Evolutionary conservation across 2,888 invertebrate species (phyloP), one percentile per base, ranked within the genome.

Genomic region (Galeopsomyia nigrocyanea): DNA sequence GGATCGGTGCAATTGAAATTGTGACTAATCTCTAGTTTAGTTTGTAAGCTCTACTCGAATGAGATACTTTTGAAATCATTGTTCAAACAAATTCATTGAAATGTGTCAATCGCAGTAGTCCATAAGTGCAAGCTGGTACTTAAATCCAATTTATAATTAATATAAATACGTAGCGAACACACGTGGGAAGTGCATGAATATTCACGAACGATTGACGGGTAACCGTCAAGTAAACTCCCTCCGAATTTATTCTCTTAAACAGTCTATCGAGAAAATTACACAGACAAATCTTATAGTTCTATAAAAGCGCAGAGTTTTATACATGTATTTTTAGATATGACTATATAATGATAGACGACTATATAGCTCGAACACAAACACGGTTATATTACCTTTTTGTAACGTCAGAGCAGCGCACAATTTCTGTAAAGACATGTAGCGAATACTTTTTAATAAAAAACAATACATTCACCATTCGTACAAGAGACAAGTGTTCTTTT

Each of bases 381-480:
- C 21, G 16, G 22, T 13, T 14, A 46, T n/a, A 13, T 10, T 0
- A 19, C 26, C 2, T 26, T 26, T 26, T 2, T 26, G 5, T 26
- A 26, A 26, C 5, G 26, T 26, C 26, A 47, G 14, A 65, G n/a
- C 21, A 39, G 39, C 39, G 39, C 39, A 39, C 39, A 9, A 7
- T 39, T 10, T 39, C 39, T 39, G 13, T 39, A 39, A 39, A 39
- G 7, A 39, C 31, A 14, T 6, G 17, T 13, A 49, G 47, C 21
- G 26, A 17, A 66, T 61, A 31, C 57, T 53, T 70, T 65, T 65
- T 26, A 65, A 70, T 65, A 65, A 65, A 64, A 53, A 51, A 26
- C 17, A 56, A 6, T 53, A 16, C 17, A 26, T 26, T 39, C 39
- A 39, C 13, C 39, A 10, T 10, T 9, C 5, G 22, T 46, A 26